Percentiles rank a stretch among this genome's conserved stretches.
Evolutionary conservation across 1,140 invertebrate genomes (phyloP).

Genomic region (Sesamia nonagrioides): DNA sequence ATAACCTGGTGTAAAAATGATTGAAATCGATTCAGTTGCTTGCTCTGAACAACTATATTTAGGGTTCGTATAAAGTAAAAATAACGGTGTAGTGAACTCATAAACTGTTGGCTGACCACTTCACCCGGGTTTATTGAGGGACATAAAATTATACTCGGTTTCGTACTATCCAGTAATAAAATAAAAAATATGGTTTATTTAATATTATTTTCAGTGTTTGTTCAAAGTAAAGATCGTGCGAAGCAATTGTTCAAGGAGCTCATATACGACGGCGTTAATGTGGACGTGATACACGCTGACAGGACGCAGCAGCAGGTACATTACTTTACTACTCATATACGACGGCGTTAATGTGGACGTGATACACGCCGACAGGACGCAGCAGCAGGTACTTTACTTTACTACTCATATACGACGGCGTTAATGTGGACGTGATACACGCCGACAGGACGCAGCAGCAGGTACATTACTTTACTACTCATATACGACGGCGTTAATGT

Average conservation of each 20-base stretch:
- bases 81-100: too few species aligned
- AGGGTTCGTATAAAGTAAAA: too few species aligned
- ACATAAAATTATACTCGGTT: too few species aligned
- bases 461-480: too few species aligned
- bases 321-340: too few species aligned
- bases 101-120: too few species aligned
- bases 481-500: too few species aligned
- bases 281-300: constrained; percentile 98
- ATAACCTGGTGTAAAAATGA: too few species aligned
- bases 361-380: constrained; percentile 97
- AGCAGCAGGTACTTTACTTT: constrained; percentile 90
- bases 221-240: constrained; percentile 93
- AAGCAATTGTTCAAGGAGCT: constrained; percentile 97
- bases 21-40: too few species aligned
- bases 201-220: constrained; percentile 80
- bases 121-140: too few species aligned
- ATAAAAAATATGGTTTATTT: background rate
- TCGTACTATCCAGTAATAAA: too few species aligned
- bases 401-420: background rate
- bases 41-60: too few species aligned
- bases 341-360: constrained; percentile 86
- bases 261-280: constrained; percentile 96
- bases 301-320: constrained; percentile 94
- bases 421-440: constrained; percentile 93
- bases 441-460: constrained; percentile 96